A percentile compares a stretch with the other conserved stretches of the same genome.
These are phyloP conservation scores for Parapsyche elsis DNA, from an alignment of 1,140 invertebrate genomes.

Conservation along the genomic window DNA sequence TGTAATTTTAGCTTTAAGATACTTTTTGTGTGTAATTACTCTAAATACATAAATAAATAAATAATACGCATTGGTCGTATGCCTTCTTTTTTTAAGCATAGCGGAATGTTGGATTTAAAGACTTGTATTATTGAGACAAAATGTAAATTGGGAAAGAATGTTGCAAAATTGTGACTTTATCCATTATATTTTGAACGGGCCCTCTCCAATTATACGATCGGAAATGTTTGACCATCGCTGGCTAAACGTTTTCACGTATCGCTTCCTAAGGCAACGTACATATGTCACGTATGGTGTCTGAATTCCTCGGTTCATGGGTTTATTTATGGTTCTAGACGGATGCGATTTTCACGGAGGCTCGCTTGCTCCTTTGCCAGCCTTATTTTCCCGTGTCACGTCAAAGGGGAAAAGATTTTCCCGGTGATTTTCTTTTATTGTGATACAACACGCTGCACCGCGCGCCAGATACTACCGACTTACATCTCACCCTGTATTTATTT, in stretches of 20 bases:
- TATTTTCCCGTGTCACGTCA: conserved; percentile 45
- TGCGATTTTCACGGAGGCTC: conserved; percentile 41
- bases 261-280: neutral
- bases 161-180: too few relatives aligned
- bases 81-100: too few relatives aligned
- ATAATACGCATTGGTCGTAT: too few relatives aligned
- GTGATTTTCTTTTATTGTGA: conserved; percentile 46
- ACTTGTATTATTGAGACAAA: too few relatives aligned
- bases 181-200: too few relatives aligned
- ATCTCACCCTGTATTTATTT: neutral
- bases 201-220: neutral
- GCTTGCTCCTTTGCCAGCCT: conserved; percentile 25
- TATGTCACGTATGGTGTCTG: conserved; percentile 37
- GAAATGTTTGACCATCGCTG: neutral
- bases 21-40: too few relatives aligned
- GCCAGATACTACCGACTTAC: neutral
- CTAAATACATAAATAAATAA: too few relatives aligned
- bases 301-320: conserved; percentile 39
- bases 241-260: neutral
- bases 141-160: too few relatives aligned
- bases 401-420: conserved; percentile 42
- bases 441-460: conserved; percentile 39
- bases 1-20: too few relatives aligned
- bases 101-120: too few relatives aligned
- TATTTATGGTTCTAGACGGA: conserved; percentile 42